phyloP scores from a whole-genome alignment of 2,113 vertebrate genomes.

The Macrotus californicus region DNA sequence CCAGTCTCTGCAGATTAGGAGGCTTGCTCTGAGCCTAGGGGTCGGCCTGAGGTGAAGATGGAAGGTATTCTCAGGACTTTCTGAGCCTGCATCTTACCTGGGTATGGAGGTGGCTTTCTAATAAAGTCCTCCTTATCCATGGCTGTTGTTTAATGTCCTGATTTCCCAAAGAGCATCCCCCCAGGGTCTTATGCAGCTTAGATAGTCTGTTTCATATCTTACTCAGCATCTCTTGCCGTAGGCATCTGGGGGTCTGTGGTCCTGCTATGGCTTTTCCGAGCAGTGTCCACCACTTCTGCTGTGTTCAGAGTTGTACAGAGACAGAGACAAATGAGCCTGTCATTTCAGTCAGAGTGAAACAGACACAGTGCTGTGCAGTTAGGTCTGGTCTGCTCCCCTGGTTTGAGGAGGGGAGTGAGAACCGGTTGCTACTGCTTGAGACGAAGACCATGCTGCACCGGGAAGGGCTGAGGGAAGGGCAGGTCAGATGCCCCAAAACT shows the following conservation, averaged over 20 bases:
- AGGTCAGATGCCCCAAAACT: neutral
- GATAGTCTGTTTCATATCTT: neutral
- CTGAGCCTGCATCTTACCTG: neutral
- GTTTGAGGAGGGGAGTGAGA: neutral
- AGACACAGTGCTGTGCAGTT: neutral
- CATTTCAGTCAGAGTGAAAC: neutral
- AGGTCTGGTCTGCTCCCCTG: neutral
- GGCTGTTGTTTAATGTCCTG: neutral
- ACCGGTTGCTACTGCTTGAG: neutral
- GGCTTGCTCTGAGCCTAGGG: neutral
- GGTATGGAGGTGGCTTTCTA: neutral
- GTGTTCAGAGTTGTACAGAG: neutral
- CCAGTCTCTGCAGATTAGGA: neutral
- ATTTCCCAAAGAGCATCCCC: neutral
- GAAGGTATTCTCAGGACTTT: neutral
- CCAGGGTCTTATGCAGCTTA: neutral
- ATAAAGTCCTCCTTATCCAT: neutral
- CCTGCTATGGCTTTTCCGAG: neutral
- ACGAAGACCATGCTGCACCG: neutral
- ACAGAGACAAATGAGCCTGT: neutral
- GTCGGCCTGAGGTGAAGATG: neutral
- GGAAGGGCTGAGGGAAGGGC: neutral
- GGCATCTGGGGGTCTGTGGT: neutral
- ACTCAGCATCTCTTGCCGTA: neutral
- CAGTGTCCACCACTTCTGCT: neutral